Conservation (phyloP, 2,888 invertebrate genomes). For the Pyrrhosoma nymphula region DNA sequence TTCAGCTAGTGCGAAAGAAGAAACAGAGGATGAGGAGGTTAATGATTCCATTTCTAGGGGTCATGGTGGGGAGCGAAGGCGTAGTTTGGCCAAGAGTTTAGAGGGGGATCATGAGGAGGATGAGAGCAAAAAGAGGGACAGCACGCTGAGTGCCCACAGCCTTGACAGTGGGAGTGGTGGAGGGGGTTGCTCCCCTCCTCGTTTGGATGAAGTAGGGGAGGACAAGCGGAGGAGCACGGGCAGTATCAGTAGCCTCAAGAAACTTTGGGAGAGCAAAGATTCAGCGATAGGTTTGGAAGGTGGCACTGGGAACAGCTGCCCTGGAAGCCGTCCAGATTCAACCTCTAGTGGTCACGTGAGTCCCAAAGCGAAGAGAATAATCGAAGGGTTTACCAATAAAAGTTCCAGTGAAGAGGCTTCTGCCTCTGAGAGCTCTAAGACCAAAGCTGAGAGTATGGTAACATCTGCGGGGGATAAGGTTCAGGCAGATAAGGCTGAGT, state of each 20-base stretch:
- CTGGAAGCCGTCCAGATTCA: constrained; percentile 62
- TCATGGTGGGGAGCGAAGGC: constrained; percentile 43
- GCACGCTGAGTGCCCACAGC: constrained; percentile 76
- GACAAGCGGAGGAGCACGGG: constrained; percentile 95
- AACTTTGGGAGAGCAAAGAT: constrained; percentile 93
- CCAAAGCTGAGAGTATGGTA: constrained; percentile 57
- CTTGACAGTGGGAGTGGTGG: constrained; percentile 74
- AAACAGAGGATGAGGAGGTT: constrained; percentile 73
- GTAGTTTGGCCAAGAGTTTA: constrained; percentile 53
- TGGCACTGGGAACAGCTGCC: constrained; percentile 51
- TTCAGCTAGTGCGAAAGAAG: constrained; percentile 73
- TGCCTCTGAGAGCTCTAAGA: constrained; percentile 57
- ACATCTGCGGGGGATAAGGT: constrained; percentile 34
- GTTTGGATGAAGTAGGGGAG: constrained; percentile 83
- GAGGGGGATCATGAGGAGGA: constrained; percentile 72
- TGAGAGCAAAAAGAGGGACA: constrained; percentile 78
- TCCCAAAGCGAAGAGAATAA: constrained; percentile 46
- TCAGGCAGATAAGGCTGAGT: constrained; percentile 68
- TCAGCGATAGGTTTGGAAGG: constrained; percentile 59
- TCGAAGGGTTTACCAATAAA: constrained; percentile 61
- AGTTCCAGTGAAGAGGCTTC: constrained; percentile 58
- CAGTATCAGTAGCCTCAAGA: constrained; percentile 94
- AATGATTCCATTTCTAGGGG: constrained; percentile 71
- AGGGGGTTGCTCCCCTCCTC: constrained; percentile 68
- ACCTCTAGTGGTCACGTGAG: constrained; percentile 67